Evolutionary conservation across 2,113 vertebrate genomes (phyloP), one percentile per base, ranked within the genome.

Genomic region (Aviceda subcristata): DNA sequence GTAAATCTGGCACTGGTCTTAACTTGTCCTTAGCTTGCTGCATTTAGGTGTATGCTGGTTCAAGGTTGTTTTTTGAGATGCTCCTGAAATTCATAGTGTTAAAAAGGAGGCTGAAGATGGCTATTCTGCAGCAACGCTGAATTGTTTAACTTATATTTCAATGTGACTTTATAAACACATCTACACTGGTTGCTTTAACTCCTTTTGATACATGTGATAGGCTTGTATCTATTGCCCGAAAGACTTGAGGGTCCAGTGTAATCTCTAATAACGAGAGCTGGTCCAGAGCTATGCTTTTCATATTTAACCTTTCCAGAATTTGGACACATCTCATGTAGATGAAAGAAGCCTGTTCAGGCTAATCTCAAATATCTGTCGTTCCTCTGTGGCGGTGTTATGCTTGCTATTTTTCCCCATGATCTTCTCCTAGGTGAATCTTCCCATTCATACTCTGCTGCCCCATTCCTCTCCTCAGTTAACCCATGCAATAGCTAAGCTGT

Each of bases 1-100:
- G 76, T 90, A 78, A 78, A 64, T 59, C 83, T 88, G 43, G 39
- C 74, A 56, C 83, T 92, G 68, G 97, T 88, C 71, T 81, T 36
- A 84, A 88, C 91, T 96, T 97, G 92, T 60, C 76, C 56, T 91
- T 69, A 56, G 72, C 75, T 77, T 56, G 72, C 64, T 78, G 4
- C 56, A 5, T n/a, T 57, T 69, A 76, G 84, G 80, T 78, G 75
- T 67, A 27, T 74, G 41, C 41, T 0, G 4, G 30, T 45, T 77
- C 1, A 1, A 64, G 64, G 43, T 43, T 66, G 45, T 26, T 63
- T 86, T 92, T 81, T 84, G 72, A 84, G 76, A 46, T 45, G 21
- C n/a, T 69, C 39, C 72, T 86, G 90, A 71, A 84, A 84, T 59
- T 7, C 3, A 1, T 77, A 86, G 50, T 22, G 72, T 2, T 3